phyloP scores from a whole-genome alignment of 1,140 invertebrate genomes.

The Argopecten irradians region DNA sequence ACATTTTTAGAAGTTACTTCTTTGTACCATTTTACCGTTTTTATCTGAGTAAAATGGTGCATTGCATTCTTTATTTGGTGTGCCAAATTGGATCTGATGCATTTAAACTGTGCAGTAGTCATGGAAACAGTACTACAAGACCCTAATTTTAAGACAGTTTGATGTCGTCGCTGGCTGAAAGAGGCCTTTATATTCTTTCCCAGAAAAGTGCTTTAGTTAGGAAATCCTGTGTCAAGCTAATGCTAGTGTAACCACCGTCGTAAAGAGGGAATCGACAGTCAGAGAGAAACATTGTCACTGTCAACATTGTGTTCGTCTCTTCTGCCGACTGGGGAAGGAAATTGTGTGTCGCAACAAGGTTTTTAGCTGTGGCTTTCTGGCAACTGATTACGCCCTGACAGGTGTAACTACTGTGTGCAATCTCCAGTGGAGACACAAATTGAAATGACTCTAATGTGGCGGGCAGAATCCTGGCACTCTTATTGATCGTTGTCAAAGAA shows the following conservation, averaged over 20 bases:
- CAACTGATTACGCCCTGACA: neutral
- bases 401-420: conserved; percentile 8
- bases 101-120: conserved; percentile 1
- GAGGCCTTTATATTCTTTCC: neutral
- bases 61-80: neutral
- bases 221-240: conserved; percentile 21
- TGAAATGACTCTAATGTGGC: conserved; percentile 21
- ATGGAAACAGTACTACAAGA: neutral
- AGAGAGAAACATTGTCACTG: neutral
- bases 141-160: neutral
- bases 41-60: neutral
- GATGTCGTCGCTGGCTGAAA: neutral
- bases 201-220: conserved; percentile 17
- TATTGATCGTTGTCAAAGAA: conserved; percentile 8
- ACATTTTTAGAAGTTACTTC: no score
- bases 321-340: neutral
- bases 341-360: conserved; percentile 13
- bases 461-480: conserved; percentile 3
- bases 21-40: neutral
- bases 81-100: neutral
- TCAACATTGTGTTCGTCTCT: conserved; percentile 14
- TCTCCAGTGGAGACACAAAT: conserved; percentile 16
- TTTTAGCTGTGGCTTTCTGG: conserved; percentile 20
- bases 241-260: neutral
- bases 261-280: conserved; percentile 5